Evolutionary conservation across 2,113 vertebrate genomes (phyloP), one percentile per base, ranked within the genome.

Genomic region (Cryptoleucopteryx plumbea): DNA sequence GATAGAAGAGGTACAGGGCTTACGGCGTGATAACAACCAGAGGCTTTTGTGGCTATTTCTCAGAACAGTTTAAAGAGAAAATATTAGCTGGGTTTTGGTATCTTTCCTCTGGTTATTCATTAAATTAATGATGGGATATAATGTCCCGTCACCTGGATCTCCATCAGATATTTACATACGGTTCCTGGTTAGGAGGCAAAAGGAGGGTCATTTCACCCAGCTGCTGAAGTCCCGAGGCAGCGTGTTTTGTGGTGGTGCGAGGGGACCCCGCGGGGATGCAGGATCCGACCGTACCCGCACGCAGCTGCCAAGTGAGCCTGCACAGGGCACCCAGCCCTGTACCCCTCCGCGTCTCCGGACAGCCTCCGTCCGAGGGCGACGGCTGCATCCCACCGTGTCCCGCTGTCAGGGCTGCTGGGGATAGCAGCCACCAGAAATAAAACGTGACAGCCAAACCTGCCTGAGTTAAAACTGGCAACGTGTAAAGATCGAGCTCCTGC

Each of bases 241-340:
- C 0, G 34, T 25, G 34, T 7, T 42, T 58, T 36, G 42, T 27
- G 59, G 31, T 38, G 79, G 19, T 27, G 18, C 2, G 3, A 63
- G 34, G 29, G 38, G 23, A 75, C 52, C 52, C 55, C 12, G 17
- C 29, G 29, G 38, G 59, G 66, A 11, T 5, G 38, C 66, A 86
- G 62, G 47, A 58, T 42, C 32, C 2, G 3, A 18, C 75, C 42
- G 1, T 4, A 11, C 12, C 20, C 20, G 1, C 9, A 0, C 5
- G 26, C 31, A 38, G 27, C 50, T 9, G 1, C 40, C 53, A 11
- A 1, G 38, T 4, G 71, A 72, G 19, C 16, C 50, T 40, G 26
- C 32, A 10, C 17, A 31, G 74, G 78, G 59, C 79, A 36, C 56
- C 50, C 12, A 10, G 50, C 2, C 45, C 45, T 20, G 20, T 66